These are phyloP conservation scores for Chionodraco myersi DNA, from an alignment of 2,113 vertebrate genomes.

Conservation along the genomic window DNA sequence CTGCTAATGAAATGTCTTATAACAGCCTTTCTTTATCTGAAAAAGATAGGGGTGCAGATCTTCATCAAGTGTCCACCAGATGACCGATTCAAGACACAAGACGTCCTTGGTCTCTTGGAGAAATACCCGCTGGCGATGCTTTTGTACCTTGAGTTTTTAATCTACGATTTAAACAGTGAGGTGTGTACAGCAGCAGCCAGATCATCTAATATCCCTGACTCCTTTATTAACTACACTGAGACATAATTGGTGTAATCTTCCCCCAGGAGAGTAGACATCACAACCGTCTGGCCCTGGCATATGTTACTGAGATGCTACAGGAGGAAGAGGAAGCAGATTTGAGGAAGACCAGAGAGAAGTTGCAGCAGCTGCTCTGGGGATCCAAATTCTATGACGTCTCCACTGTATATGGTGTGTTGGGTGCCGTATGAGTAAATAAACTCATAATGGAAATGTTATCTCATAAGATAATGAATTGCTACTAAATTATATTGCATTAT, in stretches of 20 bases:
- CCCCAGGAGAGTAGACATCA: constrained; percentile 77
- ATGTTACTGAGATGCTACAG: constrained; percentile 56
- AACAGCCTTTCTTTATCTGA: too few species aligned
- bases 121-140: constrained; percentile 64
- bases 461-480: not conserved
- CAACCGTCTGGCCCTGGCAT: constrained; percentile 72
- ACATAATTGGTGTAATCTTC: constrained; percentile 33
- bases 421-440: not conserved
- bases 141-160: constrained; percentile 78
- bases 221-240: constrained; percentile 37
- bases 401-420: constrained; percentile 65
- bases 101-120: constrained; percentile 65
- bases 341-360: constrained; percentile 61
- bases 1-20: constrained; percentile 22
- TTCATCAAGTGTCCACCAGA: constrained; percentile 69
- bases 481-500: not conserved
- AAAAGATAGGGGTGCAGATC: constrained; percentile 75
- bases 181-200: constrained; percentile 46
- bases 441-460: not conserved
- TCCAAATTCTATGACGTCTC: constrained; percentile 66
- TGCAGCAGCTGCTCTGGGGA: constrained; percentile 77
- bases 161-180: constrained; percentile 70
- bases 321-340: constrained; percentile 35
- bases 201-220: constrained; percentile 17
- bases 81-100: constrained; percentile 49